Evolutionary conservation across 2,113 vertebrate species (phyloP).

Genomic region (Lagopus leucura): DNA sequence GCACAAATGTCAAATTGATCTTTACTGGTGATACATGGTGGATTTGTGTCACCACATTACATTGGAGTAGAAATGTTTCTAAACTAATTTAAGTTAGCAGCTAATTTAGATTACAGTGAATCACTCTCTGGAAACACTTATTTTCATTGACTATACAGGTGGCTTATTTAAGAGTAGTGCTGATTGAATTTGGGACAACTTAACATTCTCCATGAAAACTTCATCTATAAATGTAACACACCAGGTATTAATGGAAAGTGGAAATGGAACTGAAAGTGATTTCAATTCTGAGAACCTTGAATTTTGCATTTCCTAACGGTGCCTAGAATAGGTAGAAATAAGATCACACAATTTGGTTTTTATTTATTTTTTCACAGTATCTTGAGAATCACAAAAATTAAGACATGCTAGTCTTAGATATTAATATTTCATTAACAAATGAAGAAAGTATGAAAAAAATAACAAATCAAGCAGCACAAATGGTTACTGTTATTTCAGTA

Average conservation of each 20-base stretch:
- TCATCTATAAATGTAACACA: background rate
- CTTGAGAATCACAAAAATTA: background rate
- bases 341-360: background rate
- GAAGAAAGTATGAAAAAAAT: background rate
- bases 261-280: background rate
- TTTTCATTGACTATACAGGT: background rate
- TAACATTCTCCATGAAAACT: background rate
- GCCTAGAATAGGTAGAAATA: background rate
- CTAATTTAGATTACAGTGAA: background rate
- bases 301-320: background rate
- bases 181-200: background rate
- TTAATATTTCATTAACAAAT: background rate
- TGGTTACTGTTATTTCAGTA: background rate
- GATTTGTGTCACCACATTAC: background rate
- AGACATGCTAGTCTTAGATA: background rate
- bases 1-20: background rate
- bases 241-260: background rate
- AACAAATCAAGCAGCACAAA: background rate
- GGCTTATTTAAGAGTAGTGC: background rate
- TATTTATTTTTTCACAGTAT: background rate
- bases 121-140: background rate
- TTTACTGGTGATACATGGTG: background rate
- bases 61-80: background rate
- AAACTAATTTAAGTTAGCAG: background rate
- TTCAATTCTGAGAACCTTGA: background rate